Base-by-base conservation (phyloP, 2,888 invertebrate genomes). In the Trypoxylon attenuatum region DNA sequence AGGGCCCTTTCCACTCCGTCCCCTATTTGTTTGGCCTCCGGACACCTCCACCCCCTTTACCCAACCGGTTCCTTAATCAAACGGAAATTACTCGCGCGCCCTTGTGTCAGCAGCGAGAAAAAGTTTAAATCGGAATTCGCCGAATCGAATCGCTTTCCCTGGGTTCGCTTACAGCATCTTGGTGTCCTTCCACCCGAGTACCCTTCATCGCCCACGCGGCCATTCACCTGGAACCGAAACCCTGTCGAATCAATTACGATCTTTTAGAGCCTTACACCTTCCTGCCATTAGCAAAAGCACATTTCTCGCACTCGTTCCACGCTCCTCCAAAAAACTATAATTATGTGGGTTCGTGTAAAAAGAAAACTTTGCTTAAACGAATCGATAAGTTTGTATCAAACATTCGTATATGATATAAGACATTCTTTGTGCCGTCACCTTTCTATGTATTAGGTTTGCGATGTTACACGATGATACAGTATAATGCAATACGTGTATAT, bases 101-200 rank as follows among this genome's bases (percentile, higher is more conserved):
- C 78, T 79, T 82, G 78, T 81, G 81, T 15, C 23, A 16, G 41
- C 18, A 58, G 59, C 54, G 70, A 67, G 80, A 83, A 83, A 84
- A 84, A 84, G 81, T 85, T 84, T 80, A 80, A 83, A 85, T 83
- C 84, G 85, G 84, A 85, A 84, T 85, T 83, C 79, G 74, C 78
- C 79, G 81, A 85, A 85, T 85, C 84, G 84, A 85, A 84, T 85
- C 84, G 84, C 85, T 84, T 84, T 79, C 82, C 43, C 8, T 10
- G 13, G 33, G 3, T 10, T 33, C 10, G 33, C 10, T 16, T 19
- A 22, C 22, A 38, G 56, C 27, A 21, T 45, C 22, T 29, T 21
- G 51, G 65, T 61, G 56, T 53, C 60, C 60, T 68, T 68, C 66
- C 68, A 68, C 66, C 66, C 61, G 61, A 68, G 56, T 66, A 66